Base-by-base conservation (phyloP, 1,140 invertebrate genomes). In the Saccostrea cuccullata region DNA sequence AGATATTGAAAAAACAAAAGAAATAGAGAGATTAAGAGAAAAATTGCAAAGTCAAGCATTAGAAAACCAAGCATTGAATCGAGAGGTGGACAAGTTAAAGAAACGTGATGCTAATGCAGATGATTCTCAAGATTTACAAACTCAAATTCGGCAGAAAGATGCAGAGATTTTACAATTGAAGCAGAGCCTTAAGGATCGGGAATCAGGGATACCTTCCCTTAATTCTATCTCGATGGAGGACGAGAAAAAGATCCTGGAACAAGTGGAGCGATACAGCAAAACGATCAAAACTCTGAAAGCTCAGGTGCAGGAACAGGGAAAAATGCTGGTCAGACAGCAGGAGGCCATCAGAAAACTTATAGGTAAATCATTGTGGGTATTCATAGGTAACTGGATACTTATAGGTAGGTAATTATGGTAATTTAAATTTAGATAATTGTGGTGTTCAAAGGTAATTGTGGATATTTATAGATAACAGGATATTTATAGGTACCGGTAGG, bases 1-100 rank as follows among this genome's bases (percentile, higher is more conserved):
- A 30, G 86, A 89, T 26, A 56, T 26, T 55, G 82, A 84, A 82
- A 85, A 83, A 40, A 26, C 40, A 40, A 26, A 17, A 58, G 84
- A 89, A 58, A 83, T 56, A n/a, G 82, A 85, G 17, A 87, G 30
- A 55, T 30, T 89, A 82, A 55, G 64, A 87, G 58, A 83, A 55
- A 12, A 47, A 85, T 83, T 83, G 17, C 64, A 64, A n/a, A 40
- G n/a, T n/a, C 17, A 64, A 64, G 5, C 47, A 47, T 47, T 9
- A 47, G 70, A n/a, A 82, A 82, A 15, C 17, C n/a, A 8, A 26
- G 40, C 40, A 55, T 84, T 82, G 30, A 30, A 15, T 8, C 5
- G 36, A 15, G 12, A 82, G 73, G 73, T 36, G 73, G 40, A 82
- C 30, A 47, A 3, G 30, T 84, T 55, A 84, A 17, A 36, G 20